These are phyloP conservation scores for Papilio helenus DNA, from an alignment of 1,140 invertebrate species.

Conservation along the genomic window DNA sequence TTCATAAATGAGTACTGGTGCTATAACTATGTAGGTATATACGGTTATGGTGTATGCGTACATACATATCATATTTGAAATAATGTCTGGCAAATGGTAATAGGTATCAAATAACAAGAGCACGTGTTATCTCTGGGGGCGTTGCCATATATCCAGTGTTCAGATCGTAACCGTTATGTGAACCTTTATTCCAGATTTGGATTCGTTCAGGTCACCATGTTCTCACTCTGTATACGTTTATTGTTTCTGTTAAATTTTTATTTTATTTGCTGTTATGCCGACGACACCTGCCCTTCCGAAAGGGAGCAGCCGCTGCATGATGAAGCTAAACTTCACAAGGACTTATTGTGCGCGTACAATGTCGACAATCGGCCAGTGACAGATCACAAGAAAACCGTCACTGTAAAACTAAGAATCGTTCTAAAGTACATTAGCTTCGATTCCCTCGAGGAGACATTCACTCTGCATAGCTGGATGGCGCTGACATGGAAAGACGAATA, in stretches of 20 bases:
- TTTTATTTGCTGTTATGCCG: slow-evolving; percentile 17
- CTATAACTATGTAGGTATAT: not conserved
- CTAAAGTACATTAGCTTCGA: slow-evolving; percentile 75
- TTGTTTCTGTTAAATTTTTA: slow-evolving; percentile 30
- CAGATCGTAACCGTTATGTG: not conserved
- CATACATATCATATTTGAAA: not conserved
- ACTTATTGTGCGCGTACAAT: slow-evolving; percentile 63
- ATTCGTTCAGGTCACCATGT: slow-evolving; percentile 16
- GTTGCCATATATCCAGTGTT: slow-evolving; percentile 50
- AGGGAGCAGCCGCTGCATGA: slow-evolving; percentile 50
- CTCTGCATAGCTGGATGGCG: slow-evolving; percentile 72
- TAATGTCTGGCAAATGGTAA: slow-evolving; percentile 35
- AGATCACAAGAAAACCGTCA: slow-evolving; percentile 62
- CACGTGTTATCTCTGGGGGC: slow-evolving; percentile 46
- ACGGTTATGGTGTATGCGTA: not conserved
- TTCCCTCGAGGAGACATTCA: slow-evolving; percentile 70
- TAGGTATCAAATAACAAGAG: slow-evolving; percentile 18
- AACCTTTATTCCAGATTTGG: slow-evolving; percentile 19
- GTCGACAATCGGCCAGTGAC: slow-evolving; percentile 66
- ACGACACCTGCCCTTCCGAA: slow-evolving; percentile 49
- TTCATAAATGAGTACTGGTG: not conserved
- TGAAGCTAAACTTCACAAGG: slow-evolving; percentile 65
- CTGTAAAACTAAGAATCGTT: slow-evolving; percentile 68
- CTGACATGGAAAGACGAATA: slow-evolving; percentile 73
- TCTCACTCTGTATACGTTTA: not conserved